Percentiles rank a stretch among this genome's conserved stretches.
phyloP scores from a whole-genome alignment of 53 echinoderm and acorn worm species.

The Stichopus horrens region DNA sequence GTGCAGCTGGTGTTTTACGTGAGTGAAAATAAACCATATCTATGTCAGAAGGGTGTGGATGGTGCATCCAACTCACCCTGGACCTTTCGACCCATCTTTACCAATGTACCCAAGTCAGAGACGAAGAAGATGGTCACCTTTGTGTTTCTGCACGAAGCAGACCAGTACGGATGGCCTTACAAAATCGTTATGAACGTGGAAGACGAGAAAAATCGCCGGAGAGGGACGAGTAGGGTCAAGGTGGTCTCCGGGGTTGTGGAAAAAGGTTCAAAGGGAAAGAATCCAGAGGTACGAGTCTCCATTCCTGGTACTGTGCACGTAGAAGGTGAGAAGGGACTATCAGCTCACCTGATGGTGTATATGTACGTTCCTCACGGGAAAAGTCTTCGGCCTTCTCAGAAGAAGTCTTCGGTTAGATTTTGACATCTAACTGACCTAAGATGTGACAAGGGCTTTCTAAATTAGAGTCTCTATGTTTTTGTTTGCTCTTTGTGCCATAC shows the following conservation, averaged over 20 bases:
- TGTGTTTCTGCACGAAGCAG: constrained; percentile 38
- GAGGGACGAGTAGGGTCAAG: constrained; percentile 19
- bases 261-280: constrained; percentile 16
- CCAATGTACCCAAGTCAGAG: constrained; percentile 14
- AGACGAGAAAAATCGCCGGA: constrained; percentile 38
- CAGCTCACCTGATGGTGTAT: constrained; percentile 44
- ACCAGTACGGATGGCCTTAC: constrained; percentile 30
- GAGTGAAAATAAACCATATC: constrained; percentile 35
- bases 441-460: not conserved
- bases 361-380: constrained; percentile 50
- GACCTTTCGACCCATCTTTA: constrained; percentile 48
- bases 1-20: constrained; percentile 37
- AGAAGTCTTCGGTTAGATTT: constrained; percentile 3
- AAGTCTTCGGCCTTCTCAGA: constrained; percentile 19
- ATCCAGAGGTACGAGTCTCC: constrained; percentile 30
- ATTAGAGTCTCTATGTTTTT: not conserved
- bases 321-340: constrained; percentile 20
- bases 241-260: constrained; percentile 28
- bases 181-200: constrained; percentile 37
- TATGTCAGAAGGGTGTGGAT: constrained; percentile 30
- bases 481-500: not conserved
- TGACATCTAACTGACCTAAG: not conserved
- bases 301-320: constrained; percentile 29
- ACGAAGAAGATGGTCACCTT: constrained; percentile 42
- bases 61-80: constrained; percentile 25